A percentile compares a stretch with the other conserved stretches of the same genome.
These are phyloP conservation scores for Prionailurus viverrinus DNA, from an alignment of 2,113 vertebrate species.

Conservation along the genomic window DNA sequence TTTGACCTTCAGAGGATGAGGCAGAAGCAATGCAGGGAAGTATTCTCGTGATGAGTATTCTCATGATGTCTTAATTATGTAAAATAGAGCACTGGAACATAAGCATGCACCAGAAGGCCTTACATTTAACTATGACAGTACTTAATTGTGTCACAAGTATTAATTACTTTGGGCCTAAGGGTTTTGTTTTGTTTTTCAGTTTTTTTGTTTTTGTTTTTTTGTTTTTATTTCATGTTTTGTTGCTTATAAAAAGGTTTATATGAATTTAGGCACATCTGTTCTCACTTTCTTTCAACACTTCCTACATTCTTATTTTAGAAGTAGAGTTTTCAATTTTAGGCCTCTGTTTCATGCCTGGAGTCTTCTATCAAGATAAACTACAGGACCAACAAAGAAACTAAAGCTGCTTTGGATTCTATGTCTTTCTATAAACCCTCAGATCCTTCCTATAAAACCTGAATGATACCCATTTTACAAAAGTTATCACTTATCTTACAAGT, in stretches of 20 bases:
- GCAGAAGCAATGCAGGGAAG: neutral
- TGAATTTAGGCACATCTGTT: neutral
- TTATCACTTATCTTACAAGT: neutral
- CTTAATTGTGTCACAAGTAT: neutral
- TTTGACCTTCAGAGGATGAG: neutral
- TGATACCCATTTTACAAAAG: neutral
- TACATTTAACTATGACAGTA: neutral
- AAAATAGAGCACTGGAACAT: neutral
- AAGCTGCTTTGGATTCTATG: neutral
- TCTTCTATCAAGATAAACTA: neutral
- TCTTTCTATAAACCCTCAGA: neutral
- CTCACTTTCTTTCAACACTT: constrained; percentile 16
- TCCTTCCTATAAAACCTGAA: neutral
- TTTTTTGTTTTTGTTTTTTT: neutral
- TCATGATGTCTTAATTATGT: neutral
- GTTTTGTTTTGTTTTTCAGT: neutral
- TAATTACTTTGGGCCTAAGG: neutral
- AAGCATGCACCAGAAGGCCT: neutral
- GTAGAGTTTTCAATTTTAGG: neutral
- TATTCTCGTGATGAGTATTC: too few species aligned
- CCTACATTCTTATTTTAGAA: neutral
- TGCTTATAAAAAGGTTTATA: neutral
- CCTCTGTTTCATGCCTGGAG: neutral
- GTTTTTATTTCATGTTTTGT: neutral
- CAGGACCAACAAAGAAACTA: neutral